A percentile compares a stretch with the other conserved stretches of the same genome.
phyloP scores from a whole-genome alignment of 1,140 invertebrate genomes.

The Zaprionus davidi region DNA sequence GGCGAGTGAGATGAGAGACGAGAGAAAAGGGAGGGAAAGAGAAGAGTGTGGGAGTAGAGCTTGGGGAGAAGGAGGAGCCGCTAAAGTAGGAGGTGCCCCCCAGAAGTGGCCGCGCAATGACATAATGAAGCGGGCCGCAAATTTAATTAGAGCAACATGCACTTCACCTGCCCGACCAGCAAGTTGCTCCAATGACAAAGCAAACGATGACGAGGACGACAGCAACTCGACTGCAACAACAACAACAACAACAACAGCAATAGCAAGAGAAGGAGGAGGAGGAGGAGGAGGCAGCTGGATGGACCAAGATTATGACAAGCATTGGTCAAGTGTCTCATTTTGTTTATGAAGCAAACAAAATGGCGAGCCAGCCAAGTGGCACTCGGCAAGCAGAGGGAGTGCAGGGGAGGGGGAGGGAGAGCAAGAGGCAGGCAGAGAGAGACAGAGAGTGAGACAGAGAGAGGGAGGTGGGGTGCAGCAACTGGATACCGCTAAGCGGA shows the following conservation, averaged over 20 bases:
- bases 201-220: slow-evolving; percentile 44
- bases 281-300: neutral
- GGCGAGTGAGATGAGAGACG: neutral
- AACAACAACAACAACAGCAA: slow-evolving; percentile 35
- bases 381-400: neutral
- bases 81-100: too few relatives aligned
- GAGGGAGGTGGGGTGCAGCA: neutral
- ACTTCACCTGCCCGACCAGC: slow-evolving; percentile 57
- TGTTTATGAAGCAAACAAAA: slow-evolving; percentile 71
- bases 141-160: slow-evolving; percentile 76
- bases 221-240: slow-evolving; percentile 12
- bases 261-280: slow-evolving; percentile 18
- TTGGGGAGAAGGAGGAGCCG: neutral
- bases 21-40: neutral
- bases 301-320: slow-evolving; percentile 30
- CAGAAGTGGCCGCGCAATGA: slow-evolving; percentile 19
- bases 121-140: slow-evolving; percentile 68
- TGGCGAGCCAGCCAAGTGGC: slow-evolving; percentile 31
- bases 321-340: slow-evolving; percentile 75
- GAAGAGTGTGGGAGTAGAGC: neutral
- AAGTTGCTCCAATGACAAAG: slow-evolving; percentile 68
- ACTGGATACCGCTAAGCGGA: neutral
- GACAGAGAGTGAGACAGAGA: slow-evolving; percentile 5
- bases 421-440: too few relatives aligned
- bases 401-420: neutral